Base-by-base conservation (phyloP, 2,888 invertebrate genomes). In the Lathronympha strigana region DNA sequence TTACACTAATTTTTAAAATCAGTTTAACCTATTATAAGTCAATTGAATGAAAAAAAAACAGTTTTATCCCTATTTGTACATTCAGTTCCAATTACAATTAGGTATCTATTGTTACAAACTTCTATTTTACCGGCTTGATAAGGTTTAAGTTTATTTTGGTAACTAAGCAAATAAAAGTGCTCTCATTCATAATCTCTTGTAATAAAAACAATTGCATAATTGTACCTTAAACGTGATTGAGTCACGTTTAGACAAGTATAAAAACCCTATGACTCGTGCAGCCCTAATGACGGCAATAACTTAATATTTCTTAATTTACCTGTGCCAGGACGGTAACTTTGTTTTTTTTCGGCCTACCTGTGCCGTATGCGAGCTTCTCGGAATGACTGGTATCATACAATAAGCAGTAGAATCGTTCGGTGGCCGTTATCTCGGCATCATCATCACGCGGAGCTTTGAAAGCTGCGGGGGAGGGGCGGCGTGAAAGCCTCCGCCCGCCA, bases 401-500 rank as follows among this genome's bases (percentile, higher is more conserved):
- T 89, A 90, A 89, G 88, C 90, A 88, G 87, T 83, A 82, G 83
- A 89, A 86, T 88, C 87, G 87, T 86, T 85, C 85, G 84, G 84
- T 84, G 83, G 86, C 88, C 86, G 89, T 91, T 90, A 91, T 90
- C 90, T 87, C 79, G 80, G 86, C 82, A 88, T 87, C 88, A 90
- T 88, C 90, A 88, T 87, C 88, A 86, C 83, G 85, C 82, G 86
- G 86, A 89, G 90, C 89, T 87, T 86, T 88, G 73, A 85, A 87
- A 86, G 87, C 80, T 87, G 82, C 84, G 87, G 80, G 84, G 79
- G 84, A 81, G 81, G 83, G 78, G 84, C 77, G 83, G 82, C 82
- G 76, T 75, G 80, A 77, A 82, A 81, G 88, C 90, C 88, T 86
- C 85, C 88, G 84, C 87, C 87, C 79, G 89, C 85, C 84, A 90